Evolutionary conservation across 2,113 vertebrate species (phyloP).

Genomic region (Calyptommatus sinebrachiatus): DNA sequence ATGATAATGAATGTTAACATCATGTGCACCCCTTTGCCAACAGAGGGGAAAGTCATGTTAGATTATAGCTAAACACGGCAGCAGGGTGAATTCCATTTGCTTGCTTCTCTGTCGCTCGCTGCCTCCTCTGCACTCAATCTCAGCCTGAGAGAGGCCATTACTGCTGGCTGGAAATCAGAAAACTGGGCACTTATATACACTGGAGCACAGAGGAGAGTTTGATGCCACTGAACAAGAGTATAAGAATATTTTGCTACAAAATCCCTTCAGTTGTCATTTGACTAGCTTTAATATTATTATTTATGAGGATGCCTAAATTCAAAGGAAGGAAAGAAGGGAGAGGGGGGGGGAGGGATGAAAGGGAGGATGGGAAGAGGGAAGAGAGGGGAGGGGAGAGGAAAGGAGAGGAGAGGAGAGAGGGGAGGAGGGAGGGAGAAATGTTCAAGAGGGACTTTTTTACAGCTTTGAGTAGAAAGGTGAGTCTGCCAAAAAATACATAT

Average conservation of each 20-base stretch:
- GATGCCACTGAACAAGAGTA: neutral
- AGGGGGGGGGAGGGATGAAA: too few species aligned
- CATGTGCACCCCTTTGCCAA: constrained; percentile 59
- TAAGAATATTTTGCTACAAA: neutral
- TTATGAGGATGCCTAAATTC: neutral
- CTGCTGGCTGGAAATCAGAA: accelerated
- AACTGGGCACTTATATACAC: neutral
- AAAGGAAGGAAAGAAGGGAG: neutral
- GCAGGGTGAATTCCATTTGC: constrained; percentile 44
- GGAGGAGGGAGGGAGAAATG: neutral
- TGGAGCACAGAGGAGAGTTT: neutral
- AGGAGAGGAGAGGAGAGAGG: too few species aligned
- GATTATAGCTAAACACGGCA: constrained; percentile 65
- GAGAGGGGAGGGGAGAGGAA: too few species aligned
- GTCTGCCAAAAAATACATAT: neutral
- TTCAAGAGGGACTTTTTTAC: neutral
- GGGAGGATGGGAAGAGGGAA: too few species aligned
- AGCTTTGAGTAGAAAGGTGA: neutral
- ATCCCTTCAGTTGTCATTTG: neutral
- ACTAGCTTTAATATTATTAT: neutral
- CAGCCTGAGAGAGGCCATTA: accelerated
- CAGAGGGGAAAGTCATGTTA: constrained; percentile 72
- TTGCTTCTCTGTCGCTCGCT: constrained; percentile 18
- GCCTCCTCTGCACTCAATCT: constrained; percentile 6
- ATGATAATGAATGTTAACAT: constrained; percentile 76